A percentile compares a stretch with the other conserved stretches of the same genome.
Conservation (phyloP, 2,797 vertebrate species). For the Pangasius sanitwongsei region DNA sequence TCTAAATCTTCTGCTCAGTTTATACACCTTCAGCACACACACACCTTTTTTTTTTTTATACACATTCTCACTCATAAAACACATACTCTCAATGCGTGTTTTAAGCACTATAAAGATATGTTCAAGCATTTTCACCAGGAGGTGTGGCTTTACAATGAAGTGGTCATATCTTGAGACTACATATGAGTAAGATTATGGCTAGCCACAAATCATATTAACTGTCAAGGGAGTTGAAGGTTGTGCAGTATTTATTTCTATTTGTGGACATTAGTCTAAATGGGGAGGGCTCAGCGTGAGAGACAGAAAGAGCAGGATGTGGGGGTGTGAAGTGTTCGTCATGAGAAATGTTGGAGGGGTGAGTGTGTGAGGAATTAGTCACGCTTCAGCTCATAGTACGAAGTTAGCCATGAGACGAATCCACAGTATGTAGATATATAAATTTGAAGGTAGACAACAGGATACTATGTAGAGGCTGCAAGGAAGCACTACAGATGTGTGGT, state of each 20-base stretch:
- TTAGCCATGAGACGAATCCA: constrained; percentile 29
- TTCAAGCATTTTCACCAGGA: constrained; percentile 40
- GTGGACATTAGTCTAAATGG: constrained; percentile 32
- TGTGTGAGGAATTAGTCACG: constrained; percentile 54
- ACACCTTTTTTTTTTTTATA: not conserved
- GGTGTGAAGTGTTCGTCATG: constrained; percentile 50
- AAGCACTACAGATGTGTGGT: not conserved
- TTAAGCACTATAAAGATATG: not conserved
- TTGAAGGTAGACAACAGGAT: not conserved
- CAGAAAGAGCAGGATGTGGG: constrained; percentile 52
- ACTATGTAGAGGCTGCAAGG: not conserved
- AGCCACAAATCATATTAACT: constrained; percentile 55
- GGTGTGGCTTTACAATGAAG: not conserved
- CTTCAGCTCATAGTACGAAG: constrained; percentile 11
- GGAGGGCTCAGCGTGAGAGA: constrained; percentile 44
- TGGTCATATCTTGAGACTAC: not conserved
- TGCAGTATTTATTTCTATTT: constrained; percentile 44
- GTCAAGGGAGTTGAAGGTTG: constrained; percentile 25
- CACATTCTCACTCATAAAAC: not conserved
- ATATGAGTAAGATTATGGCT: constrained; percentile 22
- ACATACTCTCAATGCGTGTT: not conserved
- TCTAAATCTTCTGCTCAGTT: constrained; percentile 71
- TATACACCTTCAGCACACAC: constrained; percentile 14
- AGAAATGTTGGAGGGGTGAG: constrained; percentile 50
- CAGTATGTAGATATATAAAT: not conserved